A percentile compares a stretch with the other conserved stretches of the same genome.
Evolutionary conservation across 2,797 vertebrate species (phyloP).

Genomic region (Loris lydekkerianus): DNA sequence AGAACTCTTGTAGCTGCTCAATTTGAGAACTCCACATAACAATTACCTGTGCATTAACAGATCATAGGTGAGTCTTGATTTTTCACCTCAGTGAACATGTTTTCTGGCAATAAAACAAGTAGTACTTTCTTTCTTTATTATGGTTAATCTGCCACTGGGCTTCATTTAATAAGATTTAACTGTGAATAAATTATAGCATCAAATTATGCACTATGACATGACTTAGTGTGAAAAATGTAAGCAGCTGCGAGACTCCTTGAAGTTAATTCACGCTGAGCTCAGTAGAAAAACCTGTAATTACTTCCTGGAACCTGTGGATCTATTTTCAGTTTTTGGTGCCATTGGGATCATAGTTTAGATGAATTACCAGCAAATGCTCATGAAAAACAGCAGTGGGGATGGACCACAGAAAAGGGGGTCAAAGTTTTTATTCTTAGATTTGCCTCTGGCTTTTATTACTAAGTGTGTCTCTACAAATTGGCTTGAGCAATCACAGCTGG

Average conservation of each 20-base stretch:
- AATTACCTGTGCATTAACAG: constrained; percentile 80
- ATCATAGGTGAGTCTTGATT: constrained; percentile 71
- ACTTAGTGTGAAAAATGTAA: constrained; percentile 77
- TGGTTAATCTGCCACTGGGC: constrained; percentile 66
- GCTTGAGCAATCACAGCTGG: constrained; percentile 68
- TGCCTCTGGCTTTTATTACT: constrained; percentile 60
- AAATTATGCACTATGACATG: constrained; percentile 76
- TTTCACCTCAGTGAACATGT: constrained; percentile 79
- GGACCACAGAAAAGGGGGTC: constrained; percentile 34
- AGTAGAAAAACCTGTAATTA: constrained; percentile 80
- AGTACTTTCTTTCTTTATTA: constrained; percentile 78
- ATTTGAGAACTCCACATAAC: constrained; percentile 73
- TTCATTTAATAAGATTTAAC: constrained; percentile 83
- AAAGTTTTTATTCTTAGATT: constrained; percentile 67
- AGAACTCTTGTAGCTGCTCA: constrained; percentile 72
- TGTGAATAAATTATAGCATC: constrained; percentile 76
- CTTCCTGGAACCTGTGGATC: constrained; percentile 69
- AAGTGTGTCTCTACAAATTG: constrained; percentile 62
- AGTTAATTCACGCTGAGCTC: constrained; percentile 82
- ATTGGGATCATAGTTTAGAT: constrained; percentile 72
- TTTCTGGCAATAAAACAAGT: constrained; percentile 77
- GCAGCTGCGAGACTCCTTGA: constrained; percentile 64
- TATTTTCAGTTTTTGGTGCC: constrained; percentile 76
- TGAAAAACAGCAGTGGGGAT: constrained; percentile 55
- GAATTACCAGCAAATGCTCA: constrained; percentile 68